A percentile compares a stretch with the other conserved stretches of the same genome.
phyloP scores from a whole-genome alignment of 2,113 vertebrate genomes.

The Xiphophorus hellerii region DNA sequence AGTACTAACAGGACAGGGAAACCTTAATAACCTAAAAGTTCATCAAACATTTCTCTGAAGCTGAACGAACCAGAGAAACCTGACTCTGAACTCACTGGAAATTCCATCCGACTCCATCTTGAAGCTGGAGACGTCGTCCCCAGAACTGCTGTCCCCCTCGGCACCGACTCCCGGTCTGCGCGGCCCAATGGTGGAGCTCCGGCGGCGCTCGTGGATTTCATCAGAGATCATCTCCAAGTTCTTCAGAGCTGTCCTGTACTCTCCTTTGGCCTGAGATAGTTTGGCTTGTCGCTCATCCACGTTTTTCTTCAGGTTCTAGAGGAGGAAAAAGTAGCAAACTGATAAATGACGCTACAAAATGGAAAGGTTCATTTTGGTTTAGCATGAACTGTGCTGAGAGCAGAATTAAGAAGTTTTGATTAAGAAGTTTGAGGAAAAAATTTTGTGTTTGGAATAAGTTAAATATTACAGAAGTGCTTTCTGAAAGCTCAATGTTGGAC shows the following conservation, averaged over 20 bases:
- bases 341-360: no score
- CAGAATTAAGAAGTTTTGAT: neutral
- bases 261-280: constrained; percentile 88
- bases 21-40: neutral
- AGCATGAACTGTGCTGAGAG: neutral
- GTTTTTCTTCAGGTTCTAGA: constrained; percentile 92
- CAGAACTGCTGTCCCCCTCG: constrained; percentile 79
- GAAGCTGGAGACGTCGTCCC: constrained; percentile 80
- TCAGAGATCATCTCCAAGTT: constrained; percentile 97
- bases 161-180: constrained; percentile 91
- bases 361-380: neutral
- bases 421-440: no score
- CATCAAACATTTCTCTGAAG: neutral
- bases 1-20: no score
- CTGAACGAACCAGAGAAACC: neutral
- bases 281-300: constrained; percentile 95
- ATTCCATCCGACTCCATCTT: constrained; percentile 86
- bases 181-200: constrained; percentile 87
- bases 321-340: neutral
- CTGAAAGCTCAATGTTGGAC: neutral
- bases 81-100: constrained; percentile 85
- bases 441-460: no score
- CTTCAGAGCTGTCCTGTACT: constrained; percentile 92
- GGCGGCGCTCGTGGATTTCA: constrained; percentile 93
- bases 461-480: no score